phyloP scores from a whole-genome alignment of 2,113 vertebrate genomes.

The Crotalus helleri region DNA sequence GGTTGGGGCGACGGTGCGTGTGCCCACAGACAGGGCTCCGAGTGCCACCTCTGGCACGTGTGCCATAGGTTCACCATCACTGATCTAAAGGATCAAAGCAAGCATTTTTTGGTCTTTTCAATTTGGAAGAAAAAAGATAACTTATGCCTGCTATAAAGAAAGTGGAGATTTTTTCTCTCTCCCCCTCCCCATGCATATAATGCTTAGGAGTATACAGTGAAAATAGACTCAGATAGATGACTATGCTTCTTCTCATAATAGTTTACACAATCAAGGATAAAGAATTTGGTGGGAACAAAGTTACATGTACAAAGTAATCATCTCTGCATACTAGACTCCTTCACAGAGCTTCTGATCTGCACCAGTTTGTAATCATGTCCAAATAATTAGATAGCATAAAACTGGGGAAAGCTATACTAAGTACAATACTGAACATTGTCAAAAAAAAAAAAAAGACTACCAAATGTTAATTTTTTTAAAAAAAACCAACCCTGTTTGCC shows the following conservation, averaged over 20 bases:
- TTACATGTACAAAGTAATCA: neutral
- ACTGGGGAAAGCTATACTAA: neutral
- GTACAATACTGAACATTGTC: neutral
- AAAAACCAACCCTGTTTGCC: conserved; percentile 69
- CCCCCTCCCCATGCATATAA: neutral
- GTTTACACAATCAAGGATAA: neutral
- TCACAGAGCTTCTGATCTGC: neutral
- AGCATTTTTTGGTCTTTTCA: neutral
- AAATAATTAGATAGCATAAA: neutral
- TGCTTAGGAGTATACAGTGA: neutral
- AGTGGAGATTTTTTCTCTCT: neutral
- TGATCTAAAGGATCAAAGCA: too few relatives aligned
- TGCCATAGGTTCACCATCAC: too few relatives aligned
- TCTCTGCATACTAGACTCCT: neutral
- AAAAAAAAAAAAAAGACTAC: neutral
- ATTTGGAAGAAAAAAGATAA: neutral
- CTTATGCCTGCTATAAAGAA: neutral
- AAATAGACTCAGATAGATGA: neutral
- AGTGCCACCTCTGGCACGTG: too few relatives aligned
- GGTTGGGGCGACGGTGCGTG: too few relatives aligned
- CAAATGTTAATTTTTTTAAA: neutral
- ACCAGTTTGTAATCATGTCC: neutral
- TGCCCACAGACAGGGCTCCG: too few relatives aligned
- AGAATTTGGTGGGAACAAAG: neutral
- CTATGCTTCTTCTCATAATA: neutral